Percentiles rank a stretch among this genome's conserved stretches.
Conservation (phyloP, 2,888 invertebrate genomes). For the Agrilus biguttatus region DNA sequence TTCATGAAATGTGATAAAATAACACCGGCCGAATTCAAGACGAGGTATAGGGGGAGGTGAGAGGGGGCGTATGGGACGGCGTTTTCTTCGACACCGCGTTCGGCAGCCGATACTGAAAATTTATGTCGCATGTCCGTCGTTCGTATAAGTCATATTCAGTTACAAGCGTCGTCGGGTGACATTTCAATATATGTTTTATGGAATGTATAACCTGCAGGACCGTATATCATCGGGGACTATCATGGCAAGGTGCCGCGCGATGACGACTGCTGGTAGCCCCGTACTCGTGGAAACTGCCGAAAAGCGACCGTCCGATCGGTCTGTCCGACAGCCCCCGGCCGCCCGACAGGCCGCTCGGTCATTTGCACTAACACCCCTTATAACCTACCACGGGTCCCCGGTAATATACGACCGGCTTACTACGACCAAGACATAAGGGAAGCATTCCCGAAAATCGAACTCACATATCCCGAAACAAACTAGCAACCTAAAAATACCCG, state of each 20-base stretch:
- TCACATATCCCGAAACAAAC: no score
- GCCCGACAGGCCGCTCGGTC: slow-evolving; percentile 8
- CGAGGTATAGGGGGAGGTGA: no score
- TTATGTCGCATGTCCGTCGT: slow-evolving; percentile 15
- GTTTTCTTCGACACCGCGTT: no score
- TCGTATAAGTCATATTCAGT: slow-evolving; percentile 22
- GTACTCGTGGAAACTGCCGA: no score
- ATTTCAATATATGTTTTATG: slow-evolving; percentile 32
- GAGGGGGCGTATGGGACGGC: no score
- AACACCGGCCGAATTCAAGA: no score
- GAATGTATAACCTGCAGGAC: slow-evolving; percentile 29
- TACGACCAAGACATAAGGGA: background rate
- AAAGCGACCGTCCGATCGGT: background rate
- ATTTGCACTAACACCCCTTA: slow-evolving; percentile 11
- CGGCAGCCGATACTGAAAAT: slow-evolving; percentile 9
- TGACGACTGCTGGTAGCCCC: no score
- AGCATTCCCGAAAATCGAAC: no score
- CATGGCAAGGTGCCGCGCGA: slow-evolving; percentile 29
- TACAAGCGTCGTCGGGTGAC: slow-evolving; percentile 23
- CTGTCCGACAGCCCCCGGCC: background rate
- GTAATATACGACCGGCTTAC: slow-evolving; percentile 11
- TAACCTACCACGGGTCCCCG: slow-evolving; percentile 8
- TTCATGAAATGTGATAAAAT: no score
- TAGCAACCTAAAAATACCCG: no score
- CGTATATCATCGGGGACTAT: slow-evolving; percentile 32